phyloP scores from a whole-genome alignment of 2,113 vertebrate genomes.

The Nesoenas mayeri region DNA sequence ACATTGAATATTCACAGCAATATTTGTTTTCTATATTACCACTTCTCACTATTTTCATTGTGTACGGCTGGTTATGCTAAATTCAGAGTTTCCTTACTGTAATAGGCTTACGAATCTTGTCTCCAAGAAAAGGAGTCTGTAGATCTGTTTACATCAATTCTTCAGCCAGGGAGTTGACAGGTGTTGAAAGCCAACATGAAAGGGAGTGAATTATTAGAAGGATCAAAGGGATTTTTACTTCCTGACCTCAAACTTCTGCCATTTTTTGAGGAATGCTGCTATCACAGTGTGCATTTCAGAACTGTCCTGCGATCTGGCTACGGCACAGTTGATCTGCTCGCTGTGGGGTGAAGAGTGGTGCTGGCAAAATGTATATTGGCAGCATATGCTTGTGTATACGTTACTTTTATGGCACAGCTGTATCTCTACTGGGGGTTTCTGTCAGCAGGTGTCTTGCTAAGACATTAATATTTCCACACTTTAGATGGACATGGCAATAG shows the following conservation, averaged over 20 bases:
- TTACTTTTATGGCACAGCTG: not conserved
- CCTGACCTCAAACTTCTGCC: not conserved
- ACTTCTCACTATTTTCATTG: not conserved
- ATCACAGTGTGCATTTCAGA: not conserved
- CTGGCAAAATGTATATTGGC: not conserved
- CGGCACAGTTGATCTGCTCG: not conserved
- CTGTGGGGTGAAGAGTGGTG: not conserved
- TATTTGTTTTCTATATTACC: not conserved
- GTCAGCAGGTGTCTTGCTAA: not conserved
- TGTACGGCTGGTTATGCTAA: not conserved
- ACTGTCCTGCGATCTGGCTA: not conserved
- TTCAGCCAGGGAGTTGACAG: not conserved
- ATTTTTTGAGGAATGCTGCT: not conserved
- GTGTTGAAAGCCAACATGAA: conserved; percentile 32
- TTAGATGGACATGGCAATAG: not conserved
- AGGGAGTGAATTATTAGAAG: not conserved
- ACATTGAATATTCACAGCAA: not conserved
- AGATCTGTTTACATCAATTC: not conserved
- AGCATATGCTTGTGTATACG: fast-evolving
- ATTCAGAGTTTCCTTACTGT: not conserved
- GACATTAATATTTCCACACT: not conserved
- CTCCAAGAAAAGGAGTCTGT: not conserved
- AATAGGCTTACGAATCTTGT: not conserved
- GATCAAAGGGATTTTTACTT: conserved; percentile 48
- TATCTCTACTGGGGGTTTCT: not conserved